Evolutionary conservation across 2,113 vertebrate genomes (phyloP).

Genomic region (Salminus brasiliensis): DNA sequence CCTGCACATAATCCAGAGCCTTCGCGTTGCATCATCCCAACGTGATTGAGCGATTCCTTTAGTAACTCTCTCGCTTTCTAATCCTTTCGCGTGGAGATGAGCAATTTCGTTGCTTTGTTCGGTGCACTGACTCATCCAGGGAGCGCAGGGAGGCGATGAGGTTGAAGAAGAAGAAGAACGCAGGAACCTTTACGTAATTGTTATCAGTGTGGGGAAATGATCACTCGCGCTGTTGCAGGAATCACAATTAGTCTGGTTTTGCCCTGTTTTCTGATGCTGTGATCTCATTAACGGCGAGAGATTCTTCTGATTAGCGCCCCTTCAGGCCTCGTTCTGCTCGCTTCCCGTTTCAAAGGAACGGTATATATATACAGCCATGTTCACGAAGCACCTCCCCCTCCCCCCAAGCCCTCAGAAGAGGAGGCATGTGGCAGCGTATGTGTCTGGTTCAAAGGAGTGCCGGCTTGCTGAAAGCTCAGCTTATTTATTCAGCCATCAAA

Average conservation of each 20-base stretch:
- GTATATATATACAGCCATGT: background rate
- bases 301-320: background rate
- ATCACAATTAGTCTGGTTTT: background rate
- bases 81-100: background rate
- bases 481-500: conserved; percentile 30
- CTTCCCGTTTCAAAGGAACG: background rate
- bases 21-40: background rate
- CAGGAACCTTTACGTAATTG: background rate
- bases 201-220: background rate
- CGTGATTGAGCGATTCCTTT: background rate
- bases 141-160: background rate
- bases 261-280: too few species aligned
- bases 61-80: background rate
- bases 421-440: background rate
- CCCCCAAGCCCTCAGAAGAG: background rate
- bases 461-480: background rate
- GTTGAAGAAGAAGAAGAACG: background rate
- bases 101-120: background rate
- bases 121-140: conserved; percentile 2
- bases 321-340: background rate
- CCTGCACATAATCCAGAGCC: background rate
- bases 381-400: too few species aligned
- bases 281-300: background rate
- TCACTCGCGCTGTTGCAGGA: background rate
- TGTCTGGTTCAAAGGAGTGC: background rate